A percentile compares a stretch with the other conserved stretches of the same genome.
These are phyloP conservation scores for Troglohyphantes excavatus DNA, from an alignment of 2,888 invertebrate genomes.

Conservation along the genomic window DNA sequence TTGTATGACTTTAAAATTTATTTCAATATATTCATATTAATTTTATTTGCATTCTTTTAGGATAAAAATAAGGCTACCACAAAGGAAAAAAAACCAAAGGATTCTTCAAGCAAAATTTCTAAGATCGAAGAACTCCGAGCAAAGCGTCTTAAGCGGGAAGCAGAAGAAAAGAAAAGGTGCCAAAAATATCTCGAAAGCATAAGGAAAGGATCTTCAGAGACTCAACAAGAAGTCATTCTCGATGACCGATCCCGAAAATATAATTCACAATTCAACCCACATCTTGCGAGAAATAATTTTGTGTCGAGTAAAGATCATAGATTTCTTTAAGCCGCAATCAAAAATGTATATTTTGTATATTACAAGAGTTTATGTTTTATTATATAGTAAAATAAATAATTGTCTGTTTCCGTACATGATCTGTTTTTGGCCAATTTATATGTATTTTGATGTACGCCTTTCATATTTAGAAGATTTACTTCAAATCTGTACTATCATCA, in stretches of 20 bases:
- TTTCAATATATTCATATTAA: too few species aligned
- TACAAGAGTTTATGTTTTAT: too few species aligned
- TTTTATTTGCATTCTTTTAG: constrained; percentile 7
- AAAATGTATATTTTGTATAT: neutral
- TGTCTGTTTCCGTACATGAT: too few species aligned
- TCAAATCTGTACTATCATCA: too few species aligned
- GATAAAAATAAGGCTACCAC: constrained; percentile 3
- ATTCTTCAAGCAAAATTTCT: constrained; percentile 80
- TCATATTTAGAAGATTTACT: too few species aligned
- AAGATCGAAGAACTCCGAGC: constrained; percentile 87
- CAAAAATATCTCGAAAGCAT: constrained; percentile 86
- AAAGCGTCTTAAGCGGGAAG: constrained; percentile 91
- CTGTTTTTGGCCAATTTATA: too few species aligned
- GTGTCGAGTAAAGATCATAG: constrained; percentile 79
- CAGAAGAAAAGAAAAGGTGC: constrained; percentile 88
- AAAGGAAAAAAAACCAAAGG: constrained; percentile 78
- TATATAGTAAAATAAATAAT: too few species aligned
- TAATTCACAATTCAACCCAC: constrained; percentile 97
- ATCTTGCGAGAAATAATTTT: constrained; percentile 82
- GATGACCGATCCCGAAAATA: constrained; percentile 89
- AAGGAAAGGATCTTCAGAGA: constrained; percentile 85
- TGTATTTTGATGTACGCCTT: too few species aligned
- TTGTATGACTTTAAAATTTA: too few species aligned
- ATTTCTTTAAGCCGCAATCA: neutral
- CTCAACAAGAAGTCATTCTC: constrained; percentile 81